These are phyloP conservation scores for Magallana angulata DNA, from an alignment of 1,140 invertebrate species.

Conservation along the genomic window DNA sequence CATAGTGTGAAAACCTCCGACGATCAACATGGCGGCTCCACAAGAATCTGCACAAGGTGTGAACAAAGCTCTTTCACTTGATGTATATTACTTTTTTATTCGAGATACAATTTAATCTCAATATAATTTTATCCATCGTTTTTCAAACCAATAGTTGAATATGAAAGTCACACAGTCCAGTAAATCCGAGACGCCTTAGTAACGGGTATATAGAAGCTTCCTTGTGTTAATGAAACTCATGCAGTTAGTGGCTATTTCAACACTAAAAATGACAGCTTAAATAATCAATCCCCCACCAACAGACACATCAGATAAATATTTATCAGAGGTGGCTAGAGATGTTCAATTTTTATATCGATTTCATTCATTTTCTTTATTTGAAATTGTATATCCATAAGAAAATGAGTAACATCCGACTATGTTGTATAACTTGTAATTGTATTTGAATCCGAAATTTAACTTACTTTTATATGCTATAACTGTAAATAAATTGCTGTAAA, in stretches of 20 bases:
- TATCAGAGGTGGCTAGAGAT: too few relatives aligned
- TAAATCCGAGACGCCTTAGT: background rate
- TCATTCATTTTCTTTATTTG: conserved; percentile 13
- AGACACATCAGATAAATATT: too few relatives aligned
- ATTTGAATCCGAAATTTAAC: too few relatives aligned
- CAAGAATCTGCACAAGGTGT: conserved; percentile 29
- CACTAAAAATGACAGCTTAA: too few relatives aligned
- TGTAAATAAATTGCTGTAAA: too few relatives aligned
- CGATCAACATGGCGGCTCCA: conserved; percentile 28
- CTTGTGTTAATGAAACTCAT: background rate
- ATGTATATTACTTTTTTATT: background rate
- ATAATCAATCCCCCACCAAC: too few relatives aligned
- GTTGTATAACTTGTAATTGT: too few relatives aligned
- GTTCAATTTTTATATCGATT: too few relatives aligned
- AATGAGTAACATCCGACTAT: too few relatives aligned
- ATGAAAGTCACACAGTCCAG: background rate
- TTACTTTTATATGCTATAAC: too few relatives aligned
- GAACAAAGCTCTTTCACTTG: conserved; percentile 25
- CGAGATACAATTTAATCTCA: background rate
- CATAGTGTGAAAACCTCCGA: background rate
- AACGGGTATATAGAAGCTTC: background rate
- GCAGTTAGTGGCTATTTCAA: too few relatives aligned
- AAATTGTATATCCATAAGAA: too few relatives aligned
- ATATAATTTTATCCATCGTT: background rate
- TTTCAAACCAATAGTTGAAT: background rate